Percentiles rank a stretch among this genome's conserved stretches.
Conservation (phyloP, 1,140 invertebrate species). For the Oscheius sp. region DNA sequence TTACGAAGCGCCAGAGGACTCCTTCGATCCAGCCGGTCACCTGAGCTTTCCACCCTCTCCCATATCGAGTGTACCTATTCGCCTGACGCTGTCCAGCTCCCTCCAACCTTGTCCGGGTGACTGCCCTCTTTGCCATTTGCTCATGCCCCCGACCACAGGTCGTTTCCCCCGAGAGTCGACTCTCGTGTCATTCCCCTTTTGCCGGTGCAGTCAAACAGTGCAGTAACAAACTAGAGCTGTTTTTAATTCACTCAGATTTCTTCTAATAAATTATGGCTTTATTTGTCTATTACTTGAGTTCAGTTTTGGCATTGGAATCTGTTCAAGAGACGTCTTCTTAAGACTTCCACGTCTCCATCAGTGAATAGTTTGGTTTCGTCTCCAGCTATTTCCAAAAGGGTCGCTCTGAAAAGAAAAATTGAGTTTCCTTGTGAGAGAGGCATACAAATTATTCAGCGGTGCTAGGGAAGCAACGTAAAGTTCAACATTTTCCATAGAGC, state of each 20-base stretch:
- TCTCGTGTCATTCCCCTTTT: background rate
- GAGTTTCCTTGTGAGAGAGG: background rate
- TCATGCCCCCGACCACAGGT: background rate
- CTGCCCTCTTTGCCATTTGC: background rate
- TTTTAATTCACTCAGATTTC: background rate
- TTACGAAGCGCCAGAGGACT: slow-evolving; percentile 28
- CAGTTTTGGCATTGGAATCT: slow-evolving; percentile 22
- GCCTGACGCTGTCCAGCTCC: background rate
- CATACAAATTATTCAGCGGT: slow-evolving; percentile 48
- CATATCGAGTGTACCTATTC: background rate
- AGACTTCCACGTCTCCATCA: slow-evolving; percentile 21
- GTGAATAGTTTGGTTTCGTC: slow-evolving; percentile 38
- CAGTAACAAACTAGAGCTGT: background rate
- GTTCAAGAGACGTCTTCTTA: slow-evolving; percentile 22
- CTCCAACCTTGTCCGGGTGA: background rate
- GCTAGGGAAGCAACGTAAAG: slow-evolving; percentile 50
- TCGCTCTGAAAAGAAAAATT: slow-evolving; percentile 37
- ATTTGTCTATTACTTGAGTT: background rate
- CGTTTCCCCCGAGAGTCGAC: background rate
- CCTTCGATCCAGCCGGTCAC: slow-evolving; percentile 31
- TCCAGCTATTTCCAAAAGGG: slow-evolving; percentile 31
- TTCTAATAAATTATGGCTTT: background rate
- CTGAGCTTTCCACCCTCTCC: background rate
- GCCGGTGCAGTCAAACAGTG: background rate
- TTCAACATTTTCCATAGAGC: slow-evolving; percentile 45